Percentiles rank a stretch among this genome's conserved stretches.
Conservation (phyloP, 1,140 invertebrate species). For the Drosophila littoralis region DNA sequence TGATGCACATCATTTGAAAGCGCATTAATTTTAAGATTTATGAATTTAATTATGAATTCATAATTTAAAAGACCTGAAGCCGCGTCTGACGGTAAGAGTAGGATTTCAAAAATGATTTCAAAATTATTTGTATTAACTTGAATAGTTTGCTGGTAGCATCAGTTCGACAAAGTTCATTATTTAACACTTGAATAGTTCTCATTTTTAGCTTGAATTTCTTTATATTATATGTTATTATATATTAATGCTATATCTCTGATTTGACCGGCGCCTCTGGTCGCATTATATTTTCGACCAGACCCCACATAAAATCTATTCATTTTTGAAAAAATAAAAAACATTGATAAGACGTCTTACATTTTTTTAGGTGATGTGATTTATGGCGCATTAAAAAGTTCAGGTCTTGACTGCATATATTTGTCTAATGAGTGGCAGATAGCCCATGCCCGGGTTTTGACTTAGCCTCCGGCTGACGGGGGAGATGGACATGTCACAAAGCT, state of each 20-base stretch:
- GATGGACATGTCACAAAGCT: constrained; percentile 4
- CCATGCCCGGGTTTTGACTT: constrained; percentile 21
- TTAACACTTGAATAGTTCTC: neutral
- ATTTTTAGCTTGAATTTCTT: too few species aligned
- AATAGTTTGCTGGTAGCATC: neutral
- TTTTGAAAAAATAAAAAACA: neutral
- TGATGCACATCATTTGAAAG: constrained; percentile 22
- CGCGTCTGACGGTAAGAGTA: too few species aligned
- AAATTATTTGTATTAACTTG: neutral
- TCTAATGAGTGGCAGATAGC: constrained; percentile 39
- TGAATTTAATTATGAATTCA: constrained; percentile 31
- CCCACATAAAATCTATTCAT: neutral
- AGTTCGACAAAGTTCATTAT: neutral
- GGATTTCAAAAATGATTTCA: neutral
- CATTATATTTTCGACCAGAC: neutral
- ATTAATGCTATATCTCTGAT: neutral
- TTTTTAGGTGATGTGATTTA: constrained; percentile 31
- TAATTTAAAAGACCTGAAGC: neutral
- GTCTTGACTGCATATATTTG: constrained; percentile 34
- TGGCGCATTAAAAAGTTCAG: constrained; percentile 28
- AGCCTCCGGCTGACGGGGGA: neutral
- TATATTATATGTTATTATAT: too few species aligned
- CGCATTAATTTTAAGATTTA: constrained; percentile 22
- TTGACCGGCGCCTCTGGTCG: neutral
- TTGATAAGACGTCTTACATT: constrained; percentile 27